Evolutionary conservation across 1,140 invertebrate genomes (phyloP), one percentile per base, ranked within the genome.

Genomic region (Latrodectus geometricus): DNA sequence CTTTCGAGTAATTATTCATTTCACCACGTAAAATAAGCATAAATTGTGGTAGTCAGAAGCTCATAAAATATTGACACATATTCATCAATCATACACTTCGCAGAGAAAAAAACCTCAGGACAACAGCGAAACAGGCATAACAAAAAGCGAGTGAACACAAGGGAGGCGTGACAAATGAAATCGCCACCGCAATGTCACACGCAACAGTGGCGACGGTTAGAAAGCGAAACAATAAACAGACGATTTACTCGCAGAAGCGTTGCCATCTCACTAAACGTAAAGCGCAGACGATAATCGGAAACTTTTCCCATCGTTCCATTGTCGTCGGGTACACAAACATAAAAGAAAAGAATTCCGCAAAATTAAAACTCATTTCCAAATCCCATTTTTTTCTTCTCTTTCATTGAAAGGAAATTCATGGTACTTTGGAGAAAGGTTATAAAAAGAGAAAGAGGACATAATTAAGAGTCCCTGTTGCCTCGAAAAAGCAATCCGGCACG

Each of bases 401-500:
- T 52, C 54, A 76, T 14, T 76, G 50, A 14, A 76, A 23, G 52
- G n/a, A 76, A 76, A 76, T 56, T 56, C 20, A 21, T 52, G 52
- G 54, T 23, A 20, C 17, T 50, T 48, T 14, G 20, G 68, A 9
- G 78, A 80, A 15, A 56, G 68, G 78, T 80, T 61, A 80, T 80
- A 80, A 80, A 80, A 80, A 80, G 68, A 48, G 17, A 17, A 61
- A 17, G 49, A 70, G 56, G 68, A 54, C 78, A 80, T 80, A 80
- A 80, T 80, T 80, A 80, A 80, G 66, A 80, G 78, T 20, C 78
- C 9, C 15, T 61, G 54, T 61, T 14, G 68, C 49, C 65, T 21
- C 21, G 20, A 52, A 70, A 80, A 80, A 70, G 78, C 78, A 80
- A 70, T 80, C 78, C 61, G 65, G 78, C 78, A 80, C 78, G 78